Evolutionary conservation across 30 jellyfish, hydroid and myxozoan genomes (phyloP).

Genomic region (Mastigias papua): DNA sequence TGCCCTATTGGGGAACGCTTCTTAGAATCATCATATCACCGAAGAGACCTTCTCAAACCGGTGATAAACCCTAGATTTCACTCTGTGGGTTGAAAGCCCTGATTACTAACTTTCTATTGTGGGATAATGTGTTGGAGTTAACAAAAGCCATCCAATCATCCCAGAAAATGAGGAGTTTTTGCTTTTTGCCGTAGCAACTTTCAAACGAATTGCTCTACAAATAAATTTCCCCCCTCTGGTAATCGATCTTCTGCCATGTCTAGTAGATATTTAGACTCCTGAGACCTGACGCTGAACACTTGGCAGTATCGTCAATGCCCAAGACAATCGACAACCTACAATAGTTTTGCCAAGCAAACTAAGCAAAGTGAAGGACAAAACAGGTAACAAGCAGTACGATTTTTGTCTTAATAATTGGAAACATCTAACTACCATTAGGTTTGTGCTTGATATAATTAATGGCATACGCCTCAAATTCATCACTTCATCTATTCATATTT

Average conservation of each 20-base stretch:
- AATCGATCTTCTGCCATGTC: neutral
- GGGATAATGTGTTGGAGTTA: too few relatives aligned
- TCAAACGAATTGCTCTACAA: neutral
- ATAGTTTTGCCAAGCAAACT: neutral
- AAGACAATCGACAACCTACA: neutral
- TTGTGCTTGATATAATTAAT: neutral
- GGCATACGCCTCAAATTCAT: neutral
- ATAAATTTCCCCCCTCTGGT: neutral
- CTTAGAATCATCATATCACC: too few relatives aligned
- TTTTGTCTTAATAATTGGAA: neutral
- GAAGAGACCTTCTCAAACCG: too few relatives aligned
- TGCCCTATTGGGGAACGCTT: too few relatives aligned
- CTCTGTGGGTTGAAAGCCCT: too few relatives aligned
- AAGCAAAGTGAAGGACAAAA: neutral
- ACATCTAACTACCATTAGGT: neutral
- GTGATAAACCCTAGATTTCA: too few relatives aligned
- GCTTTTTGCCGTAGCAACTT: neutral
- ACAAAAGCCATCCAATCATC: too few relatives aligned
- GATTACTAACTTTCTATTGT: too few relatives aligned
- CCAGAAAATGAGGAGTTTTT: neutral
- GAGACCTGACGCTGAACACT: neutral
- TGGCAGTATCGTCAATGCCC: neutral
- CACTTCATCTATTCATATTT: neutral
- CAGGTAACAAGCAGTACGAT: neutral
- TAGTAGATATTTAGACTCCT: neutral